Evolutionary conservation across 2,113 vertebrate genomes (phyloP).

Genomic region (Lates calcarifer): DNA sequence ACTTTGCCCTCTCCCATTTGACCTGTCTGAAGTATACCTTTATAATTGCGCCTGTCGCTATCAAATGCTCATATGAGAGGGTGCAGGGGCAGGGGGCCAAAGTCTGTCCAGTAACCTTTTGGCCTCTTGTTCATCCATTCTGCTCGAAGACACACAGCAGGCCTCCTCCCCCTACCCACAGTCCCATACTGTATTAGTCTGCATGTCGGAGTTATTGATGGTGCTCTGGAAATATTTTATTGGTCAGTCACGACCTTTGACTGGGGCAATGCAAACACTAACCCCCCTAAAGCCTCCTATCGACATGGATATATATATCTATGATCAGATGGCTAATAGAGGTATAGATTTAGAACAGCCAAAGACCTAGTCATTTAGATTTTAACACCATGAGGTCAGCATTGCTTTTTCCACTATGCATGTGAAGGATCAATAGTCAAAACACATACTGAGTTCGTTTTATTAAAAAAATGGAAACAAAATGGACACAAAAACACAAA

Average conservation of each 20-base stretch:
- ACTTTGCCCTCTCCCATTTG: slow-evolving; percentile 86
- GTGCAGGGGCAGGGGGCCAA: slow-evolving; percentile 62
- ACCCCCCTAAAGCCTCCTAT: slow-evolving; percentile 76
- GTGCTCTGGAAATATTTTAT: slow-evolving; percentile 83
- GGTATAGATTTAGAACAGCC: slow-evolving; percentile 66
- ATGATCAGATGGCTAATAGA: slow-evolving; percentile 77
- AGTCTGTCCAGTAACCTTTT: slow-evolving; percentile 84
- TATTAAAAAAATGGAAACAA: slow-evolving; percentile 34
- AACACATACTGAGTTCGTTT: slow-evolving; percentile 19
- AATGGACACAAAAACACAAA: not conserved
- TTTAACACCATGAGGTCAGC: slow-evolving; percentile 66
- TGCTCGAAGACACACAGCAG: slow-evolving; percentile 64
- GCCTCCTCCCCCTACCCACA: slow-evolving; percentile 66
- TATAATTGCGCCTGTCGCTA: slow-evolving; percentile 83
- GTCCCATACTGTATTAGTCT: slow-evolving; percentile 84
- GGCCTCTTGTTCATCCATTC: slow-evolving; percentile 80
- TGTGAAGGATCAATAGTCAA: slow-evolving; percentile 34
- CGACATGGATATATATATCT: slow-evolving; percentile 62
- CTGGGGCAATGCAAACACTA: slow-evolving; percentile 79
- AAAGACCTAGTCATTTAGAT: slow-evolving; percentile 60
- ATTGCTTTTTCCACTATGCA: slow-evolving; percentile 43
- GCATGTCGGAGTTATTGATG: slow-evolving; percentile 85
- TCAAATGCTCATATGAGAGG: slow-evolving; percentile 83
- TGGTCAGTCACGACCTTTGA: slow-evolving; percentile 84
- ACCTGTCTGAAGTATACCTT: slow-evolving; percentile 87